These are phyloP conservation scores for Muscina levida DNA, from an alignment of 2,888 invertebrate species.

Conservation along the genomic window DNA sequence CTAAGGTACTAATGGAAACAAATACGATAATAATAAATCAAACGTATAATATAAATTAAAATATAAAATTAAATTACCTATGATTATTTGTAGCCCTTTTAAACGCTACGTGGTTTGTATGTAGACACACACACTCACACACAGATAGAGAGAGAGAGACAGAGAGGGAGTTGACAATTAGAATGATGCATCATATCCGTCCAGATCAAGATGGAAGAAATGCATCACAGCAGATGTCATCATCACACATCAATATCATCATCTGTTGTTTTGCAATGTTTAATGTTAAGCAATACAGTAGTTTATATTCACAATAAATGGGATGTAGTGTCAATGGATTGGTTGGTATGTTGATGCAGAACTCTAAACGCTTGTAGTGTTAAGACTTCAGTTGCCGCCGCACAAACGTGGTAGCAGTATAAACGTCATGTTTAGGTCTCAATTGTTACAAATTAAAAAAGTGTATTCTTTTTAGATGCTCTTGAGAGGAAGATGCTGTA, in stretches of 20 bases:
- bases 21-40: too few relatives aligned
- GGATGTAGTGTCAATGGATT: slow-evolving; percentile 3
- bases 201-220: neutral
- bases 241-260: neutral
- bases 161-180: too few relatives aligned
- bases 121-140: too few relatives aligned
- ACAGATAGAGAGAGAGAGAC: too few relatives aligned
- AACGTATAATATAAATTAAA: slow-evolving; percentile 26
- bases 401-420: too few relatives aligned
- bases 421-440: too few relatives aligned
- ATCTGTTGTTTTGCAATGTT: neutral
- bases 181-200: slow-evolving; percentile 6
- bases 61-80: slow-evolving; percentile 35
- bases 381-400: neutral
- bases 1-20: slow-evolving; percentile 12
- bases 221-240: neutral
- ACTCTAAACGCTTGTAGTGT: slow-evolving; percentile 19
- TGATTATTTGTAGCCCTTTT: slow-evolving; percentile 5
- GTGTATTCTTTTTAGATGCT: too few relatives aligned
- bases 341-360: neutral
- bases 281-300: neutral
- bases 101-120: neutral
- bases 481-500: neutral
- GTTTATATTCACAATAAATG: slow-evolving; percentile 7
- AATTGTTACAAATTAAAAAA: too few relatives aligned